These are phyloP conservation scores for Urechis unicinctus DNA, from an alignment of 2,888 invertebrate species.

Conservation along the genomic window DNA sequence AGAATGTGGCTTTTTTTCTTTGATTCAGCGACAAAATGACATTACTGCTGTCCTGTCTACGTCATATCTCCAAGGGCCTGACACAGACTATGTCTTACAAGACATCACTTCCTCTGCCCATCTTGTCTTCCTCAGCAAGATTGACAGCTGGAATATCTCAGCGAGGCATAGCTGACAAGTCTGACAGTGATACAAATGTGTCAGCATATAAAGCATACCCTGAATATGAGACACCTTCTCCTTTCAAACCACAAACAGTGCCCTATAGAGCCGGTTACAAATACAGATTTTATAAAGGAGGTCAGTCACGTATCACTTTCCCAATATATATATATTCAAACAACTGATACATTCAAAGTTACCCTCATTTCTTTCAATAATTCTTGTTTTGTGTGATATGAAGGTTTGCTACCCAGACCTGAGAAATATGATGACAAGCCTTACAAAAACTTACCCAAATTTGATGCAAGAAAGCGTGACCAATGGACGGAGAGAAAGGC, in stretches of 20 bases:
- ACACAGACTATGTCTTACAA: no score
- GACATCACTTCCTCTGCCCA: no score
- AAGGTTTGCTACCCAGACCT: conserved; percentile 20
- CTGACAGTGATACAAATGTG: not conserved
- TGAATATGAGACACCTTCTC: not conserved
- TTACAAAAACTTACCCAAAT: not conserved
- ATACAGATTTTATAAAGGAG: not conserved
- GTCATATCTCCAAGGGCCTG: no score
- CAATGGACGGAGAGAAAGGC: conserved; percentile 71
- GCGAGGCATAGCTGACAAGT: no score
- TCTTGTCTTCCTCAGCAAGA: no score
- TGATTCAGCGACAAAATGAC: no score
- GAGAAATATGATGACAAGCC: conserved; percentile 15
- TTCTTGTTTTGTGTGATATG: not conserved
- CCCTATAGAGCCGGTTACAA: not conserved
- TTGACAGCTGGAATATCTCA: no score
- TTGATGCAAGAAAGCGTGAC: conserved; percentile 7
- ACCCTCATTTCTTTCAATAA: no score
- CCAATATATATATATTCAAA: not conserved
- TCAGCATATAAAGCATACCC: not conserved
- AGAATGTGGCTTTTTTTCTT: no score
- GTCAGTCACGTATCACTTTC: not conserved
- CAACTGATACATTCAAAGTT: no score
- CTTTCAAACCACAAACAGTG: not conserved
- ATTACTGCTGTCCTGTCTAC: no score